Base-by-base conservation (phyloP, 2,888 invertebrate genomes). In the Dromius quadrimaculatus region DNA sequence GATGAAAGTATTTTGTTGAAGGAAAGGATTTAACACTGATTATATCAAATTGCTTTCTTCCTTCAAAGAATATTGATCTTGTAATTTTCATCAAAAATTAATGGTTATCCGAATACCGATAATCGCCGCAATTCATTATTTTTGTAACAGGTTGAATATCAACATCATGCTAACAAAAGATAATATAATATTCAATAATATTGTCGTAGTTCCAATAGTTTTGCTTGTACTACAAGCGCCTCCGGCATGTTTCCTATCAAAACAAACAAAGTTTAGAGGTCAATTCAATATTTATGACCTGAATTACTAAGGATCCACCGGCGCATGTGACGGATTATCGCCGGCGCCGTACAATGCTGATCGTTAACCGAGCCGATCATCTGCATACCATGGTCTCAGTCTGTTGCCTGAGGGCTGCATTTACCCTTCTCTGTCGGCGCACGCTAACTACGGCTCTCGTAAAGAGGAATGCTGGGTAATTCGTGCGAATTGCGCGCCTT, bases 281-380 rank as follows among this genome's bases (percentile, higher is more conserved):
- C 36, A 36, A 19, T 62, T 62, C 62, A 41, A 62, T 62, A 62
- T 43, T 45, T 32, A 32, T 63, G 63, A 63, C 63, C 63, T 28
- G 71, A 59, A 71, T 71, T 68, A 69, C 36, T 70, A 61, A 62
- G 71, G 72, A 72, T 72, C 63, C 63, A 64, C 47, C 47, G 36
- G 54, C 65, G 66, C 71, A 65, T 65, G 65, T 70, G 66, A 71
- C 73, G 73, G 73, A 74, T 73, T 74, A 74, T 71, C 64, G 72
- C 72, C 23, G 57, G 45, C 63, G 20, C 71, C 65, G 66, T 38
- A 77, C 78, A 78, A 78, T 78, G 74, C 73, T 71, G 76, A 77
- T 79, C 78, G 78, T 79, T 79, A 79, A 76, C 75, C 36, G 54
- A 76, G 74, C 73, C 74, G 76, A 76, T 76, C 77, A 77, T 78